These are phyloP conservation scores for Aurelia sp. DNA, from an alignment of 30 jellyfish, hydroid and myxozoan species.

Conservation along the genomic window DNA sequence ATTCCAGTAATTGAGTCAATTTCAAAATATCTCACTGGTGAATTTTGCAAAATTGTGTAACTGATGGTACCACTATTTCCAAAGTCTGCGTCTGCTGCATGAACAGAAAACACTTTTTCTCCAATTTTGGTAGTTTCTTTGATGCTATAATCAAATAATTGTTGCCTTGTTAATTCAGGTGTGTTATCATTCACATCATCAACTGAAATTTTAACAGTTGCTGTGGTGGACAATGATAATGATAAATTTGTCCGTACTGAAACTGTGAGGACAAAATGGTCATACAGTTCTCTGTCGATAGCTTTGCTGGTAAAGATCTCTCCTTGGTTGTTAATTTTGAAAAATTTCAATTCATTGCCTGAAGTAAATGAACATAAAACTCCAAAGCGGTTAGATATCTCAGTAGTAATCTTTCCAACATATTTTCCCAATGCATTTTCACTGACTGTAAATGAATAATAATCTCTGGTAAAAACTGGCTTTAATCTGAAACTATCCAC, in stretches of 20 bases:
- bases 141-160: constrained; percentile 5
- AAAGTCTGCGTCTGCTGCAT: constrained; percentile 64
- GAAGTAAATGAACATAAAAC: constrained; percentile 21
- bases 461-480: constrained; percentile 46
- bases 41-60: constrained; percentile 14
- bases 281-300: constrained; percentile 57
- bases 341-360: constrained; percentile 44
- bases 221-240: constrained; percentile 20
- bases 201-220: constrained; percentile 27
- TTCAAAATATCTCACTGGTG: constrained; percentile 10
- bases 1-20: constrained; percentile 73
- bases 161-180: constrained; percentile 34
- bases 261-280: constrained; percentile 8
- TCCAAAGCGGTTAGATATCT: no score
- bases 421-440: constrained; percentile 51
- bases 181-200: constrained; percentile 76
- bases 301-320: constrained; percentile 36
- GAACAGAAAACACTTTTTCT: constrained; percentile 8
- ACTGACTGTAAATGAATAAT: constrained; percentile 32
- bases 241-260: constrained; percentile 58
- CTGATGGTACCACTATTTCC: constrained; percentile 60
- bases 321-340: constrained; percentile 49
- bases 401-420: constrained; percentile 41
- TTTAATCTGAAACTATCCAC: not conserved
- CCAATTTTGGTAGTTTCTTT: constrained; percentile 50